Conservation (phyloP, 2,888 invertebrate species). For the Agapostemon virescens region DNA sequence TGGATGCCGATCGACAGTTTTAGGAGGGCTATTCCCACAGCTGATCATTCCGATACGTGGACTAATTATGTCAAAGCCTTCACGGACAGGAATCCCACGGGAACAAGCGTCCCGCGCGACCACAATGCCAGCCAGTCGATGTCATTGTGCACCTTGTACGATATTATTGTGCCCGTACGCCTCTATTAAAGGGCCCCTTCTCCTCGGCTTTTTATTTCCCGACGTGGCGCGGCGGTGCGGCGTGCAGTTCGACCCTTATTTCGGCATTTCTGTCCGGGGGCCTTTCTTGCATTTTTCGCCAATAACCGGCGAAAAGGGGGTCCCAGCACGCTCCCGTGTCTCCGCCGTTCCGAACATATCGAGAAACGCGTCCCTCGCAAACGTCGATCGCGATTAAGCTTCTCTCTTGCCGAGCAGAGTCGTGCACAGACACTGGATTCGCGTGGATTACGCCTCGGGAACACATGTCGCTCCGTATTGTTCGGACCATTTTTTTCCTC, state of each 20-base stretch:
- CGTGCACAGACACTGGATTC: slow-evolving; percentile 19
- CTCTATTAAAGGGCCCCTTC: slow-evolving; percentile 63
- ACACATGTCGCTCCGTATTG: slow-evolving; percentile 70
- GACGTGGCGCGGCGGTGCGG: slow-evolving; percentile 30
- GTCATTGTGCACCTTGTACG: slow-evolving; percentile 78
- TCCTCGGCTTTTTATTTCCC: slow-evolving; percentile 61
- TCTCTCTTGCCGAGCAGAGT: slow-evolving; percentile 32
- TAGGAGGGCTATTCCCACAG: slow-evolving; percentile 71
- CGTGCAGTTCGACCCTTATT: slow-evolving; percentile 47
- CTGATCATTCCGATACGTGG: slow-evolving; percentile 77
- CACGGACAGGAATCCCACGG: slow-evolving; percentile 73
- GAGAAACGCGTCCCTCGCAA: slow-evolving; percentile 47
- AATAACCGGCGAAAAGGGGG: slow-evolving; percentile 55
- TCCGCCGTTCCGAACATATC: slow-evolving; percentile 47
- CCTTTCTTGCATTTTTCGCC: slow-evolving; percentile 63
- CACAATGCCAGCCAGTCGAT: slow-evolving; percentile 74
- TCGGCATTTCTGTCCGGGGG: slow-evolving; percentile 38
- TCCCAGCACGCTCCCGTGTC: slow-evolving; percentile 3
- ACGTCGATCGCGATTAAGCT: slow-evolving; percentile 61
- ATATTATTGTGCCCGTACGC: slow-evolving; percentile 70
- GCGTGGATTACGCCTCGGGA: slow-evolving; percentile 65
- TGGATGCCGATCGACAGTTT: slow-evolving; percentile 58
- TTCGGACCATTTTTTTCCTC: slow-evolving; percentile 40
- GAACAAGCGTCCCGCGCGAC: slow-evolving; percentile 74
- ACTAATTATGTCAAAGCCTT: slow-evolving; percentile 77